Base-by-base conservation (phyloP, 2,888 invertebrate species). In the Eugnorisma glareosa region DNA sequence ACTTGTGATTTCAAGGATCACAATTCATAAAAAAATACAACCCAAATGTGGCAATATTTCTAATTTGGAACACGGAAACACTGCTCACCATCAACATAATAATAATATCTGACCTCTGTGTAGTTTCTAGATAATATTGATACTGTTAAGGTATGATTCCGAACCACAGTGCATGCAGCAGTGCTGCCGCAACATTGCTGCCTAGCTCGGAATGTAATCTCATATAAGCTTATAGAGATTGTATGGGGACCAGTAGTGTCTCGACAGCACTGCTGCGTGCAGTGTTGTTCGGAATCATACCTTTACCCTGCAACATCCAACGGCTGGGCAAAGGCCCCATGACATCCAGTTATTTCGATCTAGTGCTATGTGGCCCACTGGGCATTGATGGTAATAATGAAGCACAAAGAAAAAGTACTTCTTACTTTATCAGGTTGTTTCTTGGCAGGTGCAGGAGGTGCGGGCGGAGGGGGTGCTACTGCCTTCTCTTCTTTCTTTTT, bases 401-500 rank as follows among this genome's bases (percentile, higher is more conserved):
- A 31, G 35, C 8, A 21, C 35, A 1, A 43, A 21, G n/a, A 0
- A 24, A 10, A 13, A 40, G 5, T 35, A 15, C 1, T 6, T 8
- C 59, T 35, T 40, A 69, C 96, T 92, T 96, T 96, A 77, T 96
- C 96, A 0, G 94, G 94, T 85, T 93, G 95, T 90, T 96, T 96
- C 88, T 94, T 95, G 79, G 88, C 77, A 54, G 91, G 85, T 75
- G 90, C 78, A 54, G 91, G 85, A 74, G 90, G 90, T 66, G 93
- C 88, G 66, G 93, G 90, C 45, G 91, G 92, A 57, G 94, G 90
- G 86, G 94, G 86, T 37, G 93, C 82, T 84, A 91, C 89, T 83
- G 91, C 89, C 87, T 95, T 93, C 83, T 95, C 94, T 79, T 95
- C 94, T 91, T 96, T 94, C 93, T 94, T 94, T 93, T 95, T 96